Evolutionary conservation across 2,113 vertebrate species (phyloP).

Genomic region (Steatornis caripensis): DNA sequence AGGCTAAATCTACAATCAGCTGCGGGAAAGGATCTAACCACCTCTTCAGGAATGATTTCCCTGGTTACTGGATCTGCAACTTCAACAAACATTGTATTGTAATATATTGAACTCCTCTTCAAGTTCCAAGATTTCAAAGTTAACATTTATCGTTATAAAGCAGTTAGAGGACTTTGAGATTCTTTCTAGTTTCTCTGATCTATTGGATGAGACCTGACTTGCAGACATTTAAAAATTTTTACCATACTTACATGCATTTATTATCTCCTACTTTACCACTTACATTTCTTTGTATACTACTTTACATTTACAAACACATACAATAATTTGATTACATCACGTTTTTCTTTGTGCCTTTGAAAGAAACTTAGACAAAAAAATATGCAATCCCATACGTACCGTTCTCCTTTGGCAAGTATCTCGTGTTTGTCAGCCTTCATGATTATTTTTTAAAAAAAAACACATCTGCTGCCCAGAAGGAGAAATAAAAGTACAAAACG

Average conservation of each 20-base stretch:
- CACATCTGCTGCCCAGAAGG: background rate
- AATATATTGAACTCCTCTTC: background rate
- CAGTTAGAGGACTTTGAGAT: background rate
- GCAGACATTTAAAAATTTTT: background rate
- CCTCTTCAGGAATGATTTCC: background rate
- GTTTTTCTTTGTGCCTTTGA: background rate
- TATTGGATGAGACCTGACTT: background rate
- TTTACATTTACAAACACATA: background rate
- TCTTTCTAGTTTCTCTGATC: background rate
- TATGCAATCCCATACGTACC: background rate
- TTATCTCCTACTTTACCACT: background rate
- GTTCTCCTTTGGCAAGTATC: background rate
- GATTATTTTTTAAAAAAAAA: background rate
- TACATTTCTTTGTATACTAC: background rate
- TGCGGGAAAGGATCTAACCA: background rate
- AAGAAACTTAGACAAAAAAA: background rate
- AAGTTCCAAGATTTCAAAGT: background rate
- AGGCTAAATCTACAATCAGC: background rate
- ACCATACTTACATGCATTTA: background rate
- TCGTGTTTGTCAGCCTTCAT: background rate
- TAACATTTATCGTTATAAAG: background rate
- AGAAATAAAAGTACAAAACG: background rate
- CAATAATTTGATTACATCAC: background rate
- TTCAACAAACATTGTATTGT: background rate
- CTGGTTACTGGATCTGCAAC: background rate